Conservation (phyloP, 2,888 invertebrate species). For the Athalia rosae region DNA sequence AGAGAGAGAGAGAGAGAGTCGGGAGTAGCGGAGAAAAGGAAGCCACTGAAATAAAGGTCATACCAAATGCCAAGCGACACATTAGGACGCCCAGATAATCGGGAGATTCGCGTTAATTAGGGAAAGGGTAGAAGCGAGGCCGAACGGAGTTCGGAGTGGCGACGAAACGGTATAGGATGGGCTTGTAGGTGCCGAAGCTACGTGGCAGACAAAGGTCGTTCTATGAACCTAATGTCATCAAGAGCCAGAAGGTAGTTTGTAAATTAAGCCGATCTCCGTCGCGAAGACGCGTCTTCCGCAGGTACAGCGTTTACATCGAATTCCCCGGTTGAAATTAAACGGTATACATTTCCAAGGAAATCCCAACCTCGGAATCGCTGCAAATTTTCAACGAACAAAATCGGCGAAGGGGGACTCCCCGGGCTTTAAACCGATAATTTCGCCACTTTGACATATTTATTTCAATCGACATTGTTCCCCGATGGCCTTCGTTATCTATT, state of each 20-base stretch:
- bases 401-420: not conserved
- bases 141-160: conserved; percentile 44
- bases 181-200: conserved; percentile 33
- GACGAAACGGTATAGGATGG: conserved; percentile 26
- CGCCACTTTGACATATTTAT: conserved; percentile 27
- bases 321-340: not conserved
- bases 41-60: conserved; percentile 47
- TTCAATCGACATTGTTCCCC: conserved; percentile 29
- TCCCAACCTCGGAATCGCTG: not conserved
- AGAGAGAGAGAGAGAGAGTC: no score
- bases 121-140: conserved; percentile 50
- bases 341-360: not conserved
- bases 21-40: conserved; percentile 29
- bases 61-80: conserved; percentile 47
- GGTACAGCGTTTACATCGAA: not conserved
- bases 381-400: not conserved
- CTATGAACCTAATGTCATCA: conserved; percentile 39
- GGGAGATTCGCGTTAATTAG: conserved; percentile 56
- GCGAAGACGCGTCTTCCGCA: conserved; percentile 9
- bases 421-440: not conserved
- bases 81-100: conserved; percentile 51
- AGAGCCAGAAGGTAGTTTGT: conserved; percentile 38
- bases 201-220: conserved; percentile 40
- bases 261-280: conserved; percentile 36
- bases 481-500: conserved; percentile 37